These are phyloP conservation scores for Coptodon rendalli DNA, from an alignment of 2,113 vertebrate species.

Conservation along the genomic window DNA sequence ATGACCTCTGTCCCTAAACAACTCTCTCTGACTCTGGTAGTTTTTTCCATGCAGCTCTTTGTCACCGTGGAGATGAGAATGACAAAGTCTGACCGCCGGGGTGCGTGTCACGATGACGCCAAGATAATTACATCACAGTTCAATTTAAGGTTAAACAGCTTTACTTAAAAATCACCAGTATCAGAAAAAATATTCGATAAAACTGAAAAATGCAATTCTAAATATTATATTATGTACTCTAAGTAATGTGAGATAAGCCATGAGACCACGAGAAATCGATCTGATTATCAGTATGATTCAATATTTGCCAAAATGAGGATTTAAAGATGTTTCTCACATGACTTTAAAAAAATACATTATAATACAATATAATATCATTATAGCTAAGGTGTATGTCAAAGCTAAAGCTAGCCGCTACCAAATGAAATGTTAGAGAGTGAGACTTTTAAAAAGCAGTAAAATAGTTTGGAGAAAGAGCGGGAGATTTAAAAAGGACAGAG, in stretches of 20 bases:
- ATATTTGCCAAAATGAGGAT: neutral
- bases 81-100: neutral
- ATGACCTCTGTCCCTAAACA: constrained; percentile 11
- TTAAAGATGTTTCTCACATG: neutral
- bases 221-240: neutral
- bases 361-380: neutral
- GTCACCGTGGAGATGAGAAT: neutral
- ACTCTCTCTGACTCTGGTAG: neutral
- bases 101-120: neutral
- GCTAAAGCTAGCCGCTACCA: neutral
- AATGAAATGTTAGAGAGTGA: neutral
- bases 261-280: neutral
- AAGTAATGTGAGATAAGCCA: neutral
- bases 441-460: neutral
- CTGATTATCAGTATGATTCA: neutral
- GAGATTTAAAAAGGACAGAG: neutral
- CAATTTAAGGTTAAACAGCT: neutral
- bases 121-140: neutral
- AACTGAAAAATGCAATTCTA: neutral
- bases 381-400: neutral
- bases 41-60: neutral
- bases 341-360: accelerated
- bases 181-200: neutral
- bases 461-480: accelerated
- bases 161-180: neutral